A percentile compares a stretch with the other conserved stretches of the same genome.
These are phyloP conservation scores for Coracias cyanogaster DNA, from an alignment of 2,797 vertebrate genomes.

Conservation along the genomic window DNA sequence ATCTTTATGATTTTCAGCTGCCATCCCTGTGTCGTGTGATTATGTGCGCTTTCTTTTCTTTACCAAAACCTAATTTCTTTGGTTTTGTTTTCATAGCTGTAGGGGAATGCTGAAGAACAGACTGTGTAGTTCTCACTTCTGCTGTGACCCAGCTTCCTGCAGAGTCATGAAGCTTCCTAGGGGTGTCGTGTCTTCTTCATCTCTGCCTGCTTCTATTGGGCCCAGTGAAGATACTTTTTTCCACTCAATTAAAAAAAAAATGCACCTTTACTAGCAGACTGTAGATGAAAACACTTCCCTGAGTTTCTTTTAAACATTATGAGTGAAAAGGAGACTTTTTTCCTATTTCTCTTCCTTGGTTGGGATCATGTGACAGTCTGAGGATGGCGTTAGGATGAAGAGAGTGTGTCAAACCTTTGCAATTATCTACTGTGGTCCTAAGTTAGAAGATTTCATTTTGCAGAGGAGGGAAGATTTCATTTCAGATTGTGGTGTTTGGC, in stretches of 20 bases:
- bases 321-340: background rate
- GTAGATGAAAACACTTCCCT: fast-evolving
- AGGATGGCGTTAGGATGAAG: background rate
- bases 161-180: background rate
- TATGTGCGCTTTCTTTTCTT: background rate
- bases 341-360: background rate
- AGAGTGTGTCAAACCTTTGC: background rate
- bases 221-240: background rate
- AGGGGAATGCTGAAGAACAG: background rate
- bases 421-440: background rate
- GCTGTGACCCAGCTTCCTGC: background rate
- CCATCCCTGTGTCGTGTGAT: background rate
- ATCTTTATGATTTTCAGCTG: background rate
- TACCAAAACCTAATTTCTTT: background rate
- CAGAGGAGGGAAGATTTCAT: background rate
- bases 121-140: background rate
- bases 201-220: background rate
- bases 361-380: background rate
- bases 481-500: background rate
- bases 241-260: background rate
- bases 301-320: background rate
- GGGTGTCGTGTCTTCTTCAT: fast-evolving
- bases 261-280: background rate
- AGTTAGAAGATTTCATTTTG: background rate
- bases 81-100: background rate